phyloP scores from a whole-genome alignment of 2,797 vertebrate species.

The Clangula hyemalis region DNA sequence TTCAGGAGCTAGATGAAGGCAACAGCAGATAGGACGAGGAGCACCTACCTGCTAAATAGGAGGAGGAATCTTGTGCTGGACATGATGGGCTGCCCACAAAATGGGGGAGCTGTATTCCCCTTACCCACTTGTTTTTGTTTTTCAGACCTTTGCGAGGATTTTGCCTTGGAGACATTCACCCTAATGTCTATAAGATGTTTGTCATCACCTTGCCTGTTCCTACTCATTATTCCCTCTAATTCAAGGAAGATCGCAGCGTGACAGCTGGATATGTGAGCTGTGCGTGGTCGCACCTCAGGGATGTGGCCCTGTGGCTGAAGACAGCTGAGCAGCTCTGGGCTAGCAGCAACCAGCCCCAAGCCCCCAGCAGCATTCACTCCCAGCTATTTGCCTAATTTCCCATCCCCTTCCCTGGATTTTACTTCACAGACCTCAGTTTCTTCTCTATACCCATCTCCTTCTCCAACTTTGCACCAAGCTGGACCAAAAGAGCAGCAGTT shows the following conservation, averaged over 20 bases:
- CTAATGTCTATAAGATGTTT: neutral
- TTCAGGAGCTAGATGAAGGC: neutral
- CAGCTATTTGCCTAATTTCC: neutral
- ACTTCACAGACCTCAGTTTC: neutral
- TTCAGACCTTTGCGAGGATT: neutral
- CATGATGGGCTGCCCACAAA: neutral
- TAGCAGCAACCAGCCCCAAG: neutral
- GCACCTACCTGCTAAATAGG: neutral
- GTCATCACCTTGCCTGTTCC: neutral
- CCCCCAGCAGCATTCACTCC: neutral
- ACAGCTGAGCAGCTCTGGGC: neutral
- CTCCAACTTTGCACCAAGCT: neutral
- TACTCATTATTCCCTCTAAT: neutral
- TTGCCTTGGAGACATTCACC: neutral
- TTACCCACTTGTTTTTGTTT: neutral
- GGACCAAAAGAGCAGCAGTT: neutral
- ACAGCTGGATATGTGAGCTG: fast-evolving
- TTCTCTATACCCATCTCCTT: constrained; percentile 6
- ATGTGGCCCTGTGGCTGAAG: neutral
- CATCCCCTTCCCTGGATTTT: neutral
- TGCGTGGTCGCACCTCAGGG: neutral
- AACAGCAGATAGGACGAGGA: neutral
- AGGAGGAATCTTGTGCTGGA: neutral
- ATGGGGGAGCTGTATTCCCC: neutral
- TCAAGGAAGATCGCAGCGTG: neutral